Evolutionary conservation across 2,113 vertebrate species (phyloP).

Genomic region (Notarius lentiginosus): DNA sequence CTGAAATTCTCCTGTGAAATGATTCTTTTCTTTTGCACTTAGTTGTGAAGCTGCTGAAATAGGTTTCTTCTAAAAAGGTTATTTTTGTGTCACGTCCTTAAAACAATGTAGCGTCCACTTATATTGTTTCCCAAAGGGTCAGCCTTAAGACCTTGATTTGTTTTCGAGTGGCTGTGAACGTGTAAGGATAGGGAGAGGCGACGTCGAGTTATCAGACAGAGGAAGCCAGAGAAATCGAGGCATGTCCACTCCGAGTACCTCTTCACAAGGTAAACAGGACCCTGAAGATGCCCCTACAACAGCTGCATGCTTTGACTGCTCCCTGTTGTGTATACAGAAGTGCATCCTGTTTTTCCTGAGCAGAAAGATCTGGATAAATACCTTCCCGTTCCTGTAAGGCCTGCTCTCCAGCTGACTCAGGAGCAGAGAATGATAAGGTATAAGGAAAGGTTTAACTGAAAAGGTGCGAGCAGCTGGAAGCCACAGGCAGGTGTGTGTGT

Average conservation of each 20-base stretch:
- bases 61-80: not conserved
- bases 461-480: not conserved
- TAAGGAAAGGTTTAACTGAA: slow-evolving; percentile 3
- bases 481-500: not conserved
- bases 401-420: not conserved
- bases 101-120: not conserved
- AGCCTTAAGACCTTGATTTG: not conserved
- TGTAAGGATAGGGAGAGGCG: slow-evolving; percentile 15
- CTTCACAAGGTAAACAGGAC: slow-evolving; percentile 48
- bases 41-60: not conserved
- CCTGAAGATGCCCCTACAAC: slow-evolving; percentile 17
- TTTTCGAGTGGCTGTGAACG: slow-evolving; percentile 4
- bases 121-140: not conserved
- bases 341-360: slow-evolving; percentile 54
- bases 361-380: slow-evolving; percentile 9
- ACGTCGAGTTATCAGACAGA: slow-evolving; percentile 11
- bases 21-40: not conserved
- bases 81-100: not conserved
- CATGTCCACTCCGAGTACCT: not conserved
- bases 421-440: not conserved
- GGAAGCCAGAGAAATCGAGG: not conserved
- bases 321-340: slow-evolving; percentile 37
- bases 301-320: slow-evolving; percentile 13
- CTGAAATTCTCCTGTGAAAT: not conserved
- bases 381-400: not conserved